Evolutionary conservation across 2,113 vertebrate genomes (phyloP), one percentile per base, ranked within the genome.

Genomic region (Ibidorhyncha struthersii): DNA sequence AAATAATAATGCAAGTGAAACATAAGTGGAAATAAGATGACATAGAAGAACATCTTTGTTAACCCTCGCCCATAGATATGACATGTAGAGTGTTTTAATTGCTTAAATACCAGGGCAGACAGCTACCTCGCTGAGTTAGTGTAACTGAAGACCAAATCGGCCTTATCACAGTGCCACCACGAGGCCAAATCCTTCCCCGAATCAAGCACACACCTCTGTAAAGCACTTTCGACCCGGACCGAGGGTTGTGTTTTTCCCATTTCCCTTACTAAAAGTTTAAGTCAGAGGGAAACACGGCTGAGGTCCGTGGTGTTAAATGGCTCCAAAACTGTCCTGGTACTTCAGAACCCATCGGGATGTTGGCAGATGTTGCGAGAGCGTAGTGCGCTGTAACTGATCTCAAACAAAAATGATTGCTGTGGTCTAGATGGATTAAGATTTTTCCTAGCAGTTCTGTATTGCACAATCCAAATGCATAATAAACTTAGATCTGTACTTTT

Each of bases 401-500:
- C 53, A 72, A 65, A 66, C 17, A 82, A 72, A 97, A 95, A 50
- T 10, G 29, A 38, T n/a, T 32, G 59, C 69, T 86, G 76, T 50
- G 45, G 32, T 94, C 52, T 86, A 89, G 62, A 80, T 70, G 78
- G 70, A 89, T 82, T 85, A 58, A 85, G 73, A 40, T 53, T 93
- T 93, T 91, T 65, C 66, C 86, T 50, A 36, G 32, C 41, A 47
- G 66, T 43, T 91, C 89, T 86, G 58, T 22, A 38, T 70, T 94
- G 53, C 86, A 70, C 66, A 85, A 66, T 81, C 55, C 89, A 93
- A 95, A 89, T 85, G 58, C 77, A 85, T 63, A 76, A 85, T 77
- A 91, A 96, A 90, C 74, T 96, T 82, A 95, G 86, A 91, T 70
- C 78, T 96, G 94, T 86, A 65, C 70, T 77, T 93, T 90, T 90